Percentiles rank a stretch among this genome's conserved stretches.
Conservation (phyloP, 2,797 vertebrate genomes). For the Enteromius fasciolatus region DNA sequence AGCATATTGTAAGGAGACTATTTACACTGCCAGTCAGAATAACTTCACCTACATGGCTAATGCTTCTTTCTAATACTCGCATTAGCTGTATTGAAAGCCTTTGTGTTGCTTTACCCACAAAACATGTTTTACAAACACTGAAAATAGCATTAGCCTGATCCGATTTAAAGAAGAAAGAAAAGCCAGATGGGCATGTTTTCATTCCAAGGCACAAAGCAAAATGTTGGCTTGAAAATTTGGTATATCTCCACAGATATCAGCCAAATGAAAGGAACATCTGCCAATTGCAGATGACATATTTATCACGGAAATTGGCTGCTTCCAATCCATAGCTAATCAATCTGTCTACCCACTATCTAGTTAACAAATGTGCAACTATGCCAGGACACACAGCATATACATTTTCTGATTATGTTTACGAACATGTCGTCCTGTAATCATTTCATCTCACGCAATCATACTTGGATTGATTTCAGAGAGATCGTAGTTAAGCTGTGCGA, state of each 20-base stretch:
- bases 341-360: not conserved
- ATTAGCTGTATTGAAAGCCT: not conserved
- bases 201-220: conserved; percentile 19
- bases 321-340: conserved; percentile 8
- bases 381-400: not conserved
- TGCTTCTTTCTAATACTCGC: not conserved
- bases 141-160: conserved; percentile 21
- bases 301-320: not conserved
- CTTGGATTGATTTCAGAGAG: conserved; percentile 1
- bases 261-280: conserved; percentile 27
- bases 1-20: not conserved
- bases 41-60: not conserved
- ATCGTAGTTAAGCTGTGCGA: not conserved
- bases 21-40: not conserved
- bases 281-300: conserved; percentile 26
- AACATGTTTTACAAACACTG: conserved; percentile 12
- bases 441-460: conserved; percentile 3
- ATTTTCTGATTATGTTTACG: conserved; percentile 27
- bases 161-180: not conserved
- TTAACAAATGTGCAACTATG: not conserved
- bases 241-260: not conserved
- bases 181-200: conserved; percentile 21
- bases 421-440: not conserved
- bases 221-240: conserved; percentile 15
- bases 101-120: not conserved